Evolutionary conservation across 2,797 vertebrate species (phyloP).

Genomic region (Mallotus villosus): DNA sequence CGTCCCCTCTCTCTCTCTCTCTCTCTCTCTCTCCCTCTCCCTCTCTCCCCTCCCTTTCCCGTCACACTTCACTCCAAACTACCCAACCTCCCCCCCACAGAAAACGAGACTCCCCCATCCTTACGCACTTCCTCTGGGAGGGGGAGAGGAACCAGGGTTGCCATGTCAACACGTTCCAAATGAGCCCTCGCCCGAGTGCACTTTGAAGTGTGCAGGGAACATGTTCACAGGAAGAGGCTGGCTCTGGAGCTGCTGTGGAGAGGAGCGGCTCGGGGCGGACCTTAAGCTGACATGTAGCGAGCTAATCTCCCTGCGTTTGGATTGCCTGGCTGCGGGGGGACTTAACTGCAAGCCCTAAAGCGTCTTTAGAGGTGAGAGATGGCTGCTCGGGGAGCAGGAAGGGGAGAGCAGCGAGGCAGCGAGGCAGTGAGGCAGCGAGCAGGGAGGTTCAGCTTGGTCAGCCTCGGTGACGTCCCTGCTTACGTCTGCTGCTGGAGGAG

Average conservation of each 20-base stretch:
- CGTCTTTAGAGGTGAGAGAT: conserved; percentile 43
- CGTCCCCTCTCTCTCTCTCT: too few relatives aligned
- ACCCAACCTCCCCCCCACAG: conserved; percentile 5
- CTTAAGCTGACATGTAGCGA: conserved; percentile 59
- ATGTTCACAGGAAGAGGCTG: conserved; percentile 44
- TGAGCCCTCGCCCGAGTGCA: conserved; percentile 55
- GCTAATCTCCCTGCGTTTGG: conserved; percentile 61
- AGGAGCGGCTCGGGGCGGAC: conserved; percentile 43
- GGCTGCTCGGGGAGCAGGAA: background rate
- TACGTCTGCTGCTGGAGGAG: too few relatives aligned
- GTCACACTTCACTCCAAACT: too few relatives aligned
- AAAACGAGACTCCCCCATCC: conserved; percentile 50
- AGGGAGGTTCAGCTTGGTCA: too few relatives aligned
- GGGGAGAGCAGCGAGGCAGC: too few relatives aligned
- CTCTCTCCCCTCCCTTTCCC: too few relatives aligned
- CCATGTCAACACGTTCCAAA: conserved; percentile 69
- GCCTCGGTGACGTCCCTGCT: too few relatives aligned
- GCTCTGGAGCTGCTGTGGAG: conserved; percentile 8
- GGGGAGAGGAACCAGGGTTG: conserved; percentile 37
- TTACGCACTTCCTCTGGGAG: conserved; percentile 54
- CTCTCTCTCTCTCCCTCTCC: too few relatives aligned
- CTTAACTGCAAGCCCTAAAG: conserved; percentile 31
- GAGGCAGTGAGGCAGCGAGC: too few relatives aligned
- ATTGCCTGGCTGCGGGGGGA: conserved; percentile 46
- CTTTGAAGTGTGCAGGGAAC: conserved; percentile 54